Evolutionary conservation across 2,113 vertebrate species (phyloP).

Genomic region (Tupaia tana): DNA sequence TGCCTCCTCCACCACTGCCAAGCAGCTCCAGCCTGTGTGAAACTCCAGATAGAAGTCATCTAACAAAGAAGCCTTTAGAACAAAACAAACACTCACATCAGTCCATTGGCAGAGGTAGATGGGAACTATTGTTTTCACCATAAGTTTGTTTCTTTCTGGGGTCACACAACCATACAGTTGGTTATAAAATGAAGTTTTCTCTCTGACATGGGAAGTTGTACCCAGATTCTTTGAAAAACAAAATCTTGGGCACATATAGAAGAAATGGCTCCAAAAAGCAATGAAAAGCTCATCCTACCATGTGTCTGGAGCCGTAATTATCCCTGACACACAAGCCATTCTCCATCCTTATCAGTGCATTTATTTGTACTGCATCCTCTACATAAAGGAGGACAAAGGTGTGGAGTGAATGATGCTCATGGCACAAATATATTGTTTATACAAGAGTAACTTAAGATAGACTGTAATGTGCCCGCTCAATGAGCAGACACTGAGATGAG

Average conservation of each 20-base stretch:
- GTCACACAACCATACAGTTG: neutral
- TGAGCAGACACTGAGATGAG: constrained; percentile 53
- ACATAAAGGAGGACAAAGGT: constrained; percentile 66
- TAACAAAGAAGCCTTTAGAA: constrained; percentile 13
- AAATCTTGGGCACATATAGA: neutral
- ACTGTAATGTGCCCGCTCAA: constrained; percentile 59
- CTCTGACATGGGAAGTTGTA: constrained; percentile 60
- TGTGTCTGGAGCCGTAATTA: constrained; percentile 73
- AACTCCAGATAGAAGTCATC: neutral
- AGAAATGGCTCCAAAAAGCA: constrained; percentile 55
- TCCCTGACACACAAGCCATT: constrained; percentile 31
- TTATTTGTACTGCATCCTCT: neutral
- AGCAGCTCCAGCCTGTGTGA: constrained; percentile 5
- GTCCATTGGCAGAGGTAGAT: constrained; percentile 15
- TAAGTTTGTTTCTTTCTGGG: constrained; percentile 25
- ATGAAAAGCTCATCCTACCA: constrained; percentile 53
- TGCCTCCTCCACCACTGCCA: constrained; percentile 1
- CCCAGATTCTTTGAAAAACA: constrained; percentile 40
- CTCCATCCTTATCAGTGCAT: neutral
- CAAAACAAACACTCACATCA: constrained; percentile 1
- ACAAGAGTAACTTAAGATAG: neutral
- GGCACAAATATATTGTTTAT: constrained; percentile 16
- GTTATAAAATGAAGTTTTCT: constrained; percentile 55
- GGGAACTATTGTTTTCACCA: neutral
- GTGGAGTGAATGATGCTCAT: constrained; percentile 61